A percentile compares a stretch with the other conserved stretches of the same genome.
phyloP scores from a whole-genome alignment of 1,140 invertebrate genomes.

The Euwallacea similis region DNA sequence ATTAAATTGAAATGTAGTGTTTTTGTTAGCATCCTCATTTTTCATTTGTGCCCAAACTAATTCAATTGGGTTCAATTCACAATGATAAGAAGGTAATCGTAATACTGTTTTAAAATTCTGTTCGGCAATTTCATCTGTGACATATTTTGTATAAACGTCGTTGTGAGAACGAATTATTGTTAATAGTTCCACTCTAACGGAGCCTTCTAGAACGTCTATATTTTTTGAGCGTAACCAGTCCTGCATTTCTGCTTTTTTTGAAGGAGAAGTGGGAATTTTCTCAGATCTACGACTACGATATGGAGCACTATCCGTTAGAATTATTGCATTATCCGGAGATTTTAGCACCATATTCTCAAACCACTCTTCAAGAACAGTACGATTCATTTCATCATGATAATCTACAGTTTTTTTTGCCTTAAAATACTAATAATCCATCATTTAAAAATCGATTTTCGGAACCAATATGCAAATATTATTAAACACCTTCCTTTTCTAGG shows the following conservation, averaged over 20 bases:
- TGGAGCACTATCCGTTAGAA: not conserved
- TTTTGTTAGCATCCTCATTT: not conserved
- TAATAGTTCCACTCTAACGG: constrained; percentile 1
- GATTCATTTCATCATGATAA: not conserved
- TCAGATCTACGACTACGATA: constrained; percentile 2
- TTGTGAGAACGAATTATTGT: constrained; percentile 1
- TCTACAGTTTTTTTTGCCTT: not conserved
- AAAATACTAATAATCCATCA: no score
- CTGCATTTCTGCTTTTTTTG: constrained; percentile 1
- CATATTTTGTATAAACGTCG: no score
- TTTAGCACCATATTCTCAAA: constrained; percentile 3
- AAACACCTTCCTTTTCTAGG: no score
- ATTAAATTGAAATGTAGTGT: constrained; percentile 1
- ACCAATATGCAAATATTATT: no score
- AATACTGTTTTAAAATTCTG: no score
- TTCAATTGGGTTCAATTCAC: no score
- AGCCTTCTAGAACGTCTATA: not conserved
- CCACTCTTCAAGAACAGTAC: not conserved
- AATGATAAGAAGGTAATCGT: no score
- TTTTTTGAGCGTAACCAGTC: constrained; percentile 1
- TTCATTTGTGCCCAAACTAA: constrained; percentile 2
- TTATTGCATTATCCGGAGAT: not conserved
- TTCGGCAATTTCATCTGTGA: no score
- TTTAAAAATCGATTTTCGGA: no score
- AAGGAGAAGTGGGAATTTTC: constrained; percentile 1